phyloP scores from a whole-genome alignment of 2,888 invertebrate species.

The Nemotelus pantherinus region DNA sequence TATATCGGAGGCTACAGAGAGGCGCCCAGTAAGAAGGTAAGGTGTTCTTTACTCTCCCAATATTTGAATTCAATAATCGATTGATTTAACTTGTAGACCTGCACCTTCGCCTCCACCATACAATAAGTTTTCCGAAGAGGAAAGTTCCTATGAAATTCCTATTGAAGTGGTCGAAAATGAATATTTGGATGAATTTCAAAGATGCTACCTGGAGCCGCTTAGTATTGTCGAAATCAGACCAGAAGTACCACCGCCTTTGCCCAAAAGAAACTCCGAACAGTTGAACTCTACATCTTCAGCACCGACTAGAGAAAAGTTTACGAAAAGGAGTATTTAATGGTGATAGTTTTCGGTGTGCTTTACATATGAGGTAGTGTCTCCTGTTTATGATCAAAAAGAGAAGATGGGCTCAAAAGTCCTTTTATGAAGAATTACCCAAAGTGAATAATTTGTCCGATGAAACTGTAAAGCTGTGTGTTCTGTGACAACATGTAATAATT shows the following conservation, averaged over 20 bases:
- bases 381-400: no score
- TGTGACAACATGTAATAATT: no score
- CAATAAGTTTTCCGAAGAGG: conserved; percentile 46
- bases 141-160: conserved; percentile 48
- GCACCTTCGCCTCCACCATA: conserved; percentile 38
- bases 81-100: conserved; percentile 45
- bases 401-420: no score
- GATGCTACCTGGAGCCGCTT: conserved; percentile 49
- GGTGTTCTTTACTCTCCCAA: conserved; percentile 8
- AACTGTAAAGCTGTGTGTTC: no score
- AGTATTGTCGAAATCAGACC: conserved; percentile 54
- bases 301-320: not conserved
- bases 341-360: not conserved
- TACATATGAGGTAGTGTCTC: no score
- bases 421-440: no score
- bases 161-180: conserved; percentile 39
- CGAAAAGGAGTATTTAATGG: conserved; percentile 34
- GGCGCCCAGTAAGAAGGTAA: conserved; percentile 48
- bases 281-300: conserved; percentile 11
- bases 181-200: conserved; percentile 39
- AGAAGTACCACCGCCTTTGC: conserved; percentile 59
- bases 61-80: not conserved
- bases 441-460: no score
- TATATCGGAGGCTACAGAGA: conserved; percentile 51
- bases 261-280: conserved; percentile 58